phyloP scores from a whole-genome alignment of 92 coral and sea anemone genomes.

The Palythoa heliodiscus region DNA sequence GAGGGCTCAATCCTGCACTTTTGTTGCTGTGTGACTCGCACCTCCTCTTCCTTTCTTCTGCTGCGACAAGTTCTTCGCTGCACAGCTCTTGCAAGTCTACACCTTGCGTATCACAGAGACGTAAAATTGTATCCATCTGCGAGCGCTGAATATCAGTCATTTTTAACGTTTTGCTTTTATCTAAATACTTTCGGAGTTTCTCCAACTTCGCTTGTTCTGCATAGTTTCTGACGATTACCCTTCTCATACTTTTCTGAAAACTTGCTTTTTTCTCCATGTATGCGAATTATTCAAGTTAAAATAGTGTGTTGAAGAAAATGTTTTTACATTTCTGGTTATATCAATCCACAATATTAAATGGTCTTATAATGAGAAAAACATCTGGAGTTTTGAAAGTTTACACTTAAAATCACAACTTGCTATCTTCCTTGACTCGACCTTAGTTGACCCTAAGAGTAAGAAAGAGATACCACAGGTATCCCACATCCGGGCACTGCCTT shows the following conservation, averaged over 20 bases:
- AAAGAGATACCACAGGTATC: slow-evolving; percentile 30
- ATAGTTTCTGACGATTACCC: slow-evolving; percentile 25
- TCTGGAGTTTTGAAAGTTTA: slow-evolving; percentile 30
- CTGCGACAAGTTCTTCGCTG: background rate
- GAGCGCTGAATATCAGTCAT: slow-evolving; percentile 19
- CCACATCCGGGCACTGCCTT: slow-evolving; percentile 39
- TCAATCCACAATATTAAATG: background rate
- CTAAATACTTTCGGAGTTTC: slow-evolving; percentile 29
- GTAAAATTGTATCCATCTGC: slow-evolving; percentile 44
- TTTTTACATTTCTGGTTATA: background rate
- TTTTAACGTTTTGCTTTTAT: slow-evolving; percentile 34
- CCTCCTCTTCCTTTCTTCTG: slow-evolving; percentile 11
- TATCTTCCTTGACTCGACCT: background rate
- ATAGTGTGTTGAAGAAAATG: background rate
- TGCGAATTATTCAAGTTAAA: background rate
- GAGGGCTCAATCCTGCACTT: background rate
- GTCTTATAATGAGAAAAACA: slow-evolving; percentile 35
- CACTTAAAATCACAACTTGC: background rate
- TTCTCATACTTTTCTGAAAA: slow-evolving; percentile 28
- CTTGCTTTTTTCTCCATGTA: slow-evolving; percentile 20
- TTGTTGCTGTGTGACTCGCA: background rate
- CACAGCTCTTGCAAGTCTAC: slow-evolving; percentile 39
- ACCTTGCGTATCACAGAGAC: slow-evolving; percentile 34
- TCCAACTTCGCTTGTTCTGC: slow-evolving; percentile 27
- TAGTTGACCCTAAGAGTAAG: background rate